Base-by-base conservation (phyloP, 2,113 vertebrate genomes). In the Elephantulus edwardii region DNA sequence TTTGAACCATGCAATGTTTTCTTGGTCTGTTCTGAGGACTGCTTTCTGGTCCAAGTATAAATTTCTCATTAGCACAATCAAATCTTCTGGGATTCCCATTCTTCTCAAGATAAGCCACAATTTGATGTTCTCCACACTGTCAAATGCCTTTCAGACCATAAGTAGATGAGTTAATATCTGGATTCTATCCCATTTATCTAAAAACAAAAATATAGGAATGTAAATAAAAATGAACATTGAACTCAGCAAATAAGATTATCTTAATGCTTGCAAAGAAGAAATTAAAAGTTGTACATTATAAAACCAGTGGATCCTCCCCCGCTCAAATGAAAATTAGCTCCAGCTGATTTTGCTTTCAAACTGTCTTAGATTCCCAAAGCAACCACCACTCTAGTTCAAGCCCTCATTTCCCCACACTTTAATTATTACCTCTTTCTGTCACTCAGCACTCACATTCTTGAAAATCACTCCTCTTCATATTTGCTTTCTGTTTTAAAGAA, bases 341-440 rank as follows among this genome's bases (percentile, higher is more conserved):
- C n/a, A 89, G 56, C 35, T 90, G 56, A 90, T 84, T 90, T 93
- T 82, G 38, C 42, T 90, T 89, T 88, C 70, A 62, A 70, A 78
- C 79, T 86, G 14, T 84, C 83, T 83, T 84, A 46, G 58, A 86
- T 88, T 92, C 64, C 70, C 38, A 64, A 9, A 13, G 40, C 28
- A 93, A 10, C 17, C 19, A 10, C 17, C 19, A 52, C 38, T 81
- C 33, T 83, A 44, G 40, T 62, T 88, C 48, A 88, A n/a, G 8
- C 30, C 30, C 71, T 90, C 48, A 22, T 33, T 83, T 58, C 11
- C 12, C 6, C 22, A 38, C 74, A 17, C 5, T 44, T 90, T 90
- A 68, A 77, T 88, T 72, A 74, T 6, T 93, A 33, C 62, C n/a
- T 81, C 44, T 91, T 90, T 74, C n/a, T 86, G 24, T n/a, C 9